Evolutionary conservation across 2,888 invertebrate species (phyloP).

Genomic region (Stegana nigrithorax): DNA sequence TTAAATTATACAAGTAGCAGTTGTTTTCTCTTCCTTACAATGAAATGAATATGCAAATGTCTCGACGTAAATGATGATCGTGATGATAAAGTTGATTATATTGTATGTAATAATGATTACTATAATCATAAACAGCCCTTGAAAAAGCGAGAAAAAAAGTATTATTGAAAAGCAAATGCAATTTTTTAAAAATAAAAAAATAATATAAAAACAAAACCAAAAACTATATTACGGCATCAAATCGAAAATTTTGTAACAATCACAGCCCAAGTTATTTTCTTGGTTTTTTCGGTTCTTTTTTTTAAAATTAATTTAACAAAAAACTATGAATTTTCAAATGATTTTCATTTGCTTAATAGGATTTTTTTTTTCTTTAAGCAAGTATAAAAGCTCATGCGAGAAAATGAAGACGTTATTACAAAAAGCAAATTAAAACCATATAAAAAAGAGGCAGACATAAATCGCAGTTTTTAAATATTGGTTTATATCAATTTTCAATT

Average conservation of each 20-base stretch:
- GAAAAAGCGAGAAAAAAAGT: slow-evolving; percentile 22
- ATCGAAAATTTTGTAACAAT: slow-evolving; percentile 30
- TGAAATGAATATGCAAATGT: slow-evolving; percentile 10
- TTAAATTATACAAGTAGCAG: slow-evolving; percentile 17
- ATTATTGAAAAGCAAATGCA: slow-evolving; percentile 23
- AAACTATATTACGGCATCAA: background rate
- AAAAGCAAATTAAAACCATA: slow-evolving; percentile 21
- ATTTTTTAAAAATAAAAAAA: background rate
- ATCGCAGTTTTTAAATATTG: slow-evolving; percentile 38
- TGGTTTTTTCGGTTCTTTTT: slow-evolving; percentile 14
- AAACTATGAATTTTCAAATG: too few relatives aligned
- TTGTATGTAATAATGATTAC: background rate
- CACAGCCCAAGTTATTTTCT: slow-evolving; percentile 38
- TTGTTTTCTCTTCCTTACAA: slow-evolving; percentile 29
- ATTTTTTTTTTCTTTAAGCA: background rate
- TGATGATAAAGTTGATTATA: background rate
- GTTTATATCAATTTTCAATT: slow-evolving; percentile 67
- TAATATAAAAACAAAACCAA: background rate
- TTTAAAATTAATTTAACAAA: slow-evolving; percentile 2
- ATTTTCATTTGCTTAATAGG: too few relatives aligned
- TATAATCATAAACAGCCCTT: slow-evolving; percentile 20
- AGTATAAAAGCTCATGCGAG: background rate
- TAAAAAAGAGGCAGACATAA: slow-evolving; percentile 25
- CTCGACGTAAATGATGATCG: background rate
- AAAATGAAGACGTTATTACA: too few relatives aligned